Conservation (phyloP, 2,888 invertebrate genomes). For the Thelaira solivaga region DNA sequence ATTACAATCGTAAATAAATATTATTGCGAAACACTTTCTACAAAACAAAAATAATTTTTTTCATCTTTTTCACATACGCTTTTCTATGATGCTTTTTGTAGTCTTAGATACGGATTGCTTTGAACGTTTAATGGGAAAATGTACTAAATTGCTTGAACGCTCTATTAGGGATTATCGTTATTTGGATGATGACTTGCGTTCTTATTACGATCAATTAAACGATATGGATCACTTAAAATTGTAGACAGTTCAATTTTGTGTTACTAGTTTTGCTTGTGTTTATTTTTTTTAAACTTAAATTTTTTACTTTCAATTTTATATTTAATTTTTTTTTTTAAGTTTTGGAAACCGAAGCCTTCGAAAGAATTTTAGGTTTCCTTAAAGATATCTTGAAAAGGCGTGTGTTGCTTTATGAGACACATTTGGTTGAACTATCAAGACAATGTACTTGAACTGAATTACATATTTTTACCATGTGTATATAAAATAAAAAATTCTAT, state of each 20-base stretch:
- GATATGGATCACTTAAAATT: conserved; percentile 46
- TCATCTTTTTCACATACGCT: no score
- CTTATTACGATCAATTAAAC: conserved; percentile 70
- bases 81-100: conserved; percentile 60
- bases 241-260: no score
- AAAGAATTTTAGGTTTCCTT: conserved; percentile 96
- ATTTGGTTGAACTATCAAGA: conserved; percentile 70
- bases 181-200: conserved; percentile 75
- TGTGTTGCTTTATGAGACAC: conserved; percentile 91
- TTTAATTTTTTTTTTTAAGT: conserved; percentile 79
- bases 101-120: conserved; percentile 76
- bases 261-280: conserved; percentile 10
- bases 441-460: conserved; percentile 55
- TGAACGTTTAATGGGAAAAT: conserved; percentile 75
- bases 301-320: conserved; percentile 17
- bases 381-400: conserved; percentile 99
- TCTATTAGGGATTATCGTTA: conserved; percentile 75
- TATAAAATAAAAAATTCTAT: no score
- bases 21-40: background rate
- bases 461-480: no score
- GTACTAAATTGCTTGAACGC: conserved; percentile 73
- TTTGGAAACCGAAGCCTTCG: conserved; percentile 97
- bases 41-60: background rate
- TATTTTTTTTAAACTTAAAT: background rate
- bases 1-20: background rate